Evolutionary conservation across 2,888 invertebrate genomes (phyloP), one percentile per base, ranked within the genome.

Genomic region (Pteria penguin): DNA sequence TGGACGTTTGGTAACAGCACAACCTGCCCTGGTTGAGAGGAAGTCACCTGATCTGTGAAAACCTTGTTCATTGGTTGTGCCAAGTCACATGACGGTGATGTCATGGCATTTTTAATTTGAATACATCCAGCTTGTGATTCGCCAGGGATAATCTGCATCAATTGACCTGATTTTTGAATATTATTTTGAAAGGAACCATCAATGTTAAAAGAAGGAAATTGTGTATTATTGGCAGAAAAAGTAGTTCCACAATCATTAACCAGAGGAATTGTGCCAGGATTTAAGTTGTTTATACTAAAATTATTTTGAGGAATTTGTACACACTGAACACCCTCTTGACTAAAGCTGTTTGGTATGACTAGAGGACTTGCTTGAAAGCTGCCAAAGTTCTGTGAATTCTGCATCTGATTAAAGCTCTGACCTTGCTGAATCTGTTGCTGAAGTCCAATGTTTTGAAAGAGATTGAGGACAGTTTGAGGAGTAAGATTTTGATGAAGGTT

Each of bases 1-100:
- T 82, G 82, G 22, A 82, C 68, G 54, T 82, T 82, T 26, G 83
- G 85, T 24, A 85, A 58, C 26, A 85, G 71, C 29, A 82, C 67
- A 54, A 83, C 67, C 32, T 83, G 82, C 26, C 72, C 72, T 36
- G 67, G 36, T 4, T 45, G 29, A 45, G 69, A 60, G 27, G 55
- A 33, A 11, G 57, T 11, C 24, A 45, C 65, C 31, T 75, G 75
- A 58, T 75, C 69, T 2, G 63, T 63, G 36, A 31, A 70, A 4
- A 67, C 24, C 31, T 67, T 67, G 22, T 61, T 67, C 14, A 45
- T 52, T 27, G 52, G 60, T 26, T 73, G 67, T n/a, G 58, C 5
- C 3, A 63, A 22, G 57, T 69, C 61, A 55, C 55, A 45, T 5
- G 76, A 45, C 24, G 61, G 68, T 24, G 72, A n/a, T 68, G 76